Base-by-base conservation (phyloP, 2,113 vertebrate species). In the Corvus moneduloides region DNA sequence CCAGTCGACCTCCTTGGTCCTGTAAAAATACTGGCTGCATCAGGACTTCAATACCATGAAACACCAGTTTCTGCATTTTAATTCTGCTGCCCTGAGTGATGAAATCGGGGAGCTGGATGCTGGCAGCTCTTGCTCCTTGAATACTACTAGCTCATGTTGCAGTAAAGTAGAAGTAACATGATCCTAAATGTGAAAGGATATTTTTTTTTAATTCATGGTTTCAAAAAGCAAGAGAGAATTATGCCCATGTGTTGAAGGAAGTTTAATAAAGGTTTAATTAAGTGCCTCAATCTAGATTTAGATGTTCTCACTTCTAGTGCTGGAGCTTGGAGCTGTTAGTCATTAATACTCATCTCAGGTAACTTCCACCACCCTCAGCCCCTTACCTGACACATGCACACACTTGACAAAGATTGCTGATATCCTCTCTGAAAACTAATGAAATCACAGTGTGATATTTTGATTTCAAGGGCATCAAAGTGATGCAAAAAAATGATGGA, bases 391-490 rank as follows among this genome's bases (percentile, higher is more conserved):
- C 39, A 21, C 93, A 92, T 87, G 32, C 74, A 94, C 33, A 49
- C 81, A 85, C 95, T 96, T 95, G 95, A 96, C 89, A 95, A 97
- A 96, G 93, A 97, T 95, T 96, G 94, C 91, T 96, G 96, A 96
- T 95, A 94, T 85, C 87, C 89, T 87, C 81, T 89, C 94, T 84
- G 95, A 91, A 96, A 97, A 93, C 93, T 95, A 96, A 97, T 96
- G 95, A 96, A 96, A 97, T 96, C 94, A 96, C 93, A 69, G 73
- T 49, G 69, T 78, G 93, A 96, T 96, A 94, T 91, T 97, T 94
- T 91, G 91, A 94, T 96, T 95, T 96, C 94, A 94, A 96, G 94
- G 84, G 64, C 95, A 91, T 91, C 89, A 66, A 91, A 94, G 87
- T 92, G 72, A 85, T 91, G 59, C 62, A 69, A 93, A 91, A 87